Evolutionary conservation across 2,888 invertebrate species (phyloP), one percentile per base, ranked within the genome.

Genomic region (Harpalus rufipes): DNA sequence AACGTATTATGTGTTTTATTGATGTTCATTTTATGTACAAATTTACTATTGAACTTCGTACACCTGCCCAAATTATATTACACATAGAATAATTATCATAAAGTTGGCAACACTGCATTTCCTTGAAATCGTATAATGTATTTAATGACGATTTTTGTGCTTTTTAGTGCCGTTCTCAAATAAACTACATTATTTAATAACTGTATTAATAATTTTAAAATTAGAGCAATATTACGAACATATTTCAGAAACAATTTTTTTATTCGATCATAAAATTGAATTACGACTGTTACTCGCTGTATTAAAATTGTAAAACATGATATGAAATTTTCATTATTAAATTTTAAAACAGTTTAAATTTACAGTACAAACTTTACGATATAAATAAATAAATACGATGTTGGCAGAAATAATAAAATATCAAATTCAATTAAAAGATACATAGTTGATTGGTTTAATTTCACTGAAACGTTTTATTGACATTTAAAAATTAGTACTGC

Each of bases 351-450:
- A 44, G 44, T 44, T 44, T 1, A 44, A 44, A 44, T 10, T 44
- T 44, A 1, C 44, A 44, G 5, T 44, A 10, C 5, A 12, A 8
- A 51, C 44, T 51, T 1, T 3, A 51, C 44, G 44, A 12, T 10
- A 12, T 51, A 51, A 51, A 32, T 32, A 51, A 51, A 51, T 51
- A 51, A 51, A 51, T 51, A 51, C 44, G 44, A 51, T 51, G 44
- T 12, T 12, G 44, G 44, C 10, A 51, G 44, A 5, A 51, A 51
- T 51, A 51, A 51, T 51, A 51, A 51, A 51, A 51, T 51, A 1
- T 51, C 44, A 12, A 51, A 12, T 51, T 51, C 44, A 51, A 51
- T 51, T 51, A 51, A 51, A 51, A 51, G 44, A 51, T 51, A 51
- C 44, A 51, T 12, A 10, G 44, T 51, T 51, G 44, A 51, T 51